Percentiles rank a stretch among this genome's conserved stretches.
These are phyloP conservation scores for Coregonus suidteri DNA, from an alignment of 2,797 vertebrate species.

Conservation along the genomic window DNA sequence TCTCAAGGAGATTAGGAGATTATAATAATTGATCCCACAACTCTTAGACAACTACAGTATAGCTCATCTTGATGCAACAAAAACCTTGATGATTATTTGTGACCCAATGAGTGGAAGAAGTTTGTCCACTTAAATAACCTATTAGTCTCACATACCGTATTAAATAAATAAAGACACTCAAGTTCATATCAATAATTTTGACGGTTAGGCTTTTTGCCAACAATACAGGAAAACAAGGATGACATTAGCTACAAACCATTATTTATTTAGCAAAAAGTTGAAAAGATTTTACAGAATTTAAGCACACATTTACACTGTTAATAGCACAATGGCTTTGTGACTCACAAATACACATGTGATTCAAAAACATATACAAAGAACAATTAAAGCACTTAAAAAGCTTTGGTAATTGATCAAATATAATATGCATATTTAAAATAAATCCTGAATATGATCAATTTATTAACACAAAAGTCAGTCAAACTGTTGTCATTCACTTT, in stretches of 20 bases:
- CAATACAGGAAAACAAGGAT: not conserved
- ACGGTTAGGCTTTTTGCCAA: not conserved
- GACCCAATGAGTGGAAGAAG: not conserved
- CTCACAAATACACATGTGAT: conserved; percentile 11
- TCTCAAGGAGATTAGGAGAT: not conserved
- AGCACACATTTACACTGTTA: not conserved
- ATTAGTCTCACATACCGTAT: not conserved
- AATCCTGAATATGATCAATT: not conserved
- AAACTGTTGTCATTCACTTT: not conserved
- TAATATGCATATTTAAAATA: conserved; percentile 6
- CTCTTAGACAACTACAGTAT: not conserved
- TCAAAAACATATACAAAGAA: conserved; percentile 12
- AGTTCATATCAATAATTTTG: not conserved
- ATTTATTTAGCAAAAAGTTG: conserved; percentile 43
- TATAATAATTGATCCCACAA: not conserved
- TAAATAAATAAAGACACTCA: not conserved
- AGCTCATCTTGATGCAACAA: not conserved
- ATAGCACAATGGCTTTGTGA: not conserved
- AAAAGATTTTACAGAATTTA: conserved; percentile 15
- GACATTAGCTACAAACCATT: conserved; percentile 31
- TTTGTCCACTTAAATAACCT: not conserved
- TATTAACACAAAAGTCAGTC: not conserved
- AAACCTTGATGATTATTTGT: not conserved
- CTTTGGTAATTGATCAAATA: conserved; percentile 20
- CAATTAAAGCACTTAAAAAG: conserved; percentile 16